A percentile compares a stretch with the other conserved stretches of the same genome.
Evolutionary conservation across 2,888 invertebrate species (phyloP).

Genomic region (Cyaniris semiargus): DNA sequence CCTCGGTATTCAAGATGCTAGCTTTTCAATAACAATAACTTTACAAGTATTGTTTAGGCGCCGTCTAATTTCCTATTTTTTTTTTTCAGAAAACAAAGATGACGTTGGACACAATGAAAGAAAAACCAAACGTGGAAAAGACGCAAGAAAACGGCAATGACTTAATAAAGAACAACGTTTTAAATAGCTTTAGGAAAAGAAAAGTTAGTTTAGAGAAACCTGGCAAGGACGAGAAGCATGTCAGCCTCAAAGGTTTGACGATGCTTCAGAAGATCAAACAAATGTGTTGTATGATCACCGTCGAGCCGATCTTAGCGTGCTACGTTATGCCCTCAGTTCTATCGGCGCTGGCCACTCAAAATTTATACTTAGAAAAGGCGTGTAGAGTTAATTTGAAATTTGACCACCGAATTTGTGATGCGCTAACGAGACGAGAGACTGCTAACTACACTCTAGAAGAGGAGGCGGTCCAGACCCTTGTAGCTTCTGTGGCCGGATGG

Average conservation of each 20-base stretch:
- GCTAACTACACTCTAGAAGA: slow-evolving; percentile 80
- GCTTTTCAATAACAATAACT: background rate
- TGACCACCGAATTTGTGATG: slow-evolving; percentile 86
- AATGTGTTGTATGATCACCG: slow-evolving; percentile 84
- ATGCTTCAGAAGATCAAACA: slow-evolving; percentile 78
- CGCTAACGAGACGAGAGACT: slow-evolving; percentile 87
- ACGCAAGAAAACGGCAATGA: slow-evolving; percentile 53
- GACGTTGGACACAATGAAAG: slow-evolving; percentile 47
- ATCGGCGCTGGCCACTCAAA: slow-evolving; percentile 89
- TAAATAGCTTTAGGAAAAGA: slow-evolving; percentile 59
- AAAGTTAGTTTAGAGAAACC: slow-evolving; percentile 52
- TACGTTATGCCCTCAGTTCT: slow-evolving; percentile 84
- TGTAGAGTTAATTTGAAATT: slow-evolving; percentile 90
- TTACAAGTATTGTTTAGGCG: background rate
- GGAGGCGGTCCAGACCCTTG: slow-evolving; percentile 85
- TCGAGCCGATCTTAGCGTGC: slow-evolving; percentile 87
- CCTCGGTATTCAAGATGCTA: background rate
- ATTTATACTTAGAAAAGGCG: slow-evolving; percentile 91
- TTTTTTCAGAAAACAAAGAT: slow-evolving; percentile 37
- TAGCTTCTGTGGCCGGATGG: slow-evolving; percentile 92
- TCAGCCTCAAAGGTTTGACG: slow-evolving; percentile 74
- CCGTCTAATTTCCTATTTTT: background rate
- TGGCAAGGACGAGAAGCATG: slow-evolving; percentile 50
- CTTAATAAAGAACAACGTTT: slow-evolving; percentile 62
- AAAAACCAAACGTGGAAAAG: slow-evolving; percentile 44